Evolutionary conservation across 1,140 invertebrate species (phyloP).

Genomic region (Drosophila subpulchrella): DNA sequence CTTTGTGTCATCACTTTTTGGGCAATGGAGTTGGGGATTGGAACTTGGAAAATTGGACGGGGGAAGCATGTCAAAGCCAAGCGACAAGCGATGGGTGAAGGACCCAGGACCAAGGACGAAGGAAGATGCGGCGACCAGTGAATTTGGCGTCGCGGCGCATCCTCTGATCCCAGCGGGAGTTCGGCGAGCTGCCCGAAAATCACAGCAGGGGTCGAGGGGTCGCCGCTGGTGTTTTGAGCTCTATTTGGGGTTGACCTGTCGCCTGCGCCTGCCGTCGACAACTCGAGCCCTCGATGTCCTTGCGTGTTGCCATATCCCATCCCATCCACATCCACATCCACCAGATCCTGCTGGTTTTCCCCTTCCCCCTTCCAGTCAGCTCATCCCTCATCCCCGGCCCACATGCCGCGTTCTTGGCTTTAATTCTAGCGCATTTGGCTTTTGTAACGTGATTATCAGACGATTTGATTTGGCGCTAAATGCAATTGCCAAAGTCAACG

Average conservation of each 20-base stretch:
- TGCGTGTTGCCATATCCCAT: conserved; percentile 1
- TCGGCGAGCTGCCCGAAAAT: conserved; percentile 63
- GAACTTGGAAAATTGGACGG: not conserved
- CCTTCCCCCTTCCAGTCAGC: no score
- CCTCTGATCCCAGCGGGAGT: conserved; percentile 82
- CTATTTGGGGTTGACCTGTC: conserved; percentile 54
- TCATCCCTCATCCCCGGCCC: conserved; percentile 18
- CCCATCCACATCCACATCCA: conserved; percentile 10
- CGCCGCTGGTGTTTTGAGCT: conserved; percentile 59
- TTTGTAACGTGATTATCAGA: conserved; percentile 84
- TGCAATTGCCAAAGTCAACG: conserved; percentile 81
- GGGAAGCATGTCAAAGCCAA: conserved; percentile 39
- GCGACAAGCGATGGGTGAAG: conserved; percentile 10
- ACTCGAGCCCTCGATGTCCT: conserved; percentile 30
- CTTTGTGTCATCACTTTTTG: conserved; percentile 3
- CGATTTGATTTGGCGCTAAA: conserved; percentile 84
- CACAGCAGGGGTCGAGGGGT: conserved; percentile 61
- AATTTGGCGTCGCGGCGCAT: conserved; percentile 55
- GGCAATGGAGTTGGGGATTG: not conserved
- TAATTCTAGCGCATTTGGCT: conserved; percentile 81
- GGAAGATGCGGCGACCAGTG: conserved; percentile 24
- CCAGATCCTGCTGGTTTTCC: not conserved
- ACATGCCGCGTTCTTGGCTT: conserved; percentile 71
- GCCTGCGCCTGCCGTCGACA: conserved; percentile 43
- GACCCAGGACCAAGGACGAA: conserved; percentile 9